A percentile compares a stretch with the other conserved stretches of the same genome.
Evolutionary conservation across 2,113 vertebrate genomes (phyloP).

Genomic region (Ifrita kowaldi): DNA sequence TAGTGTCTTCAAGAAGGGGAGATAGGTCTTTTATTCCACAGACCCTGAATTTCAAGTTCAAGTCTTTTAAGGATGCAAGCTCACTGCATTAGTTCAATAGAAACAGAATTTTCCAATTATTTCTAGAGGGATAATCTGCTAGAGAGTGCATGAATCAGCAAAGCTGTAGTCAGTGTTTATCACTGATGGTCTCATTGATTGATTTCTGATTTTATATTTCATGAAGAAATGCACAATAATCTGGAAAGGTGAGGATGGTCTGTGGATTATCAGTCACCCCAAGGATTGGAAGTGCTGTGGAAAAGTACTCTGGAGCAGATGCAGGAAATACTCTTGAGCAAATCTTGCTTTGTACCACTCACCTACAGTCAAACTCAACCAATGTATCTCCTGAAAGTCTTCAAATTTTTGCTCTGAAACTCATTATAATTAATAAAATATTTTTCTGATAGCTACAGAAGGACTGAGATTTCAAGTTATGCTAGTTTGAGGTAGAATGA

Average conservation of each 20-base stretch:
- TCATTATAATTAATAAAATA: neutral
- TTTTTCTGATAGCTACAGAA: neutral
- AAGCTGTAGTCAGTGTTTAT: neutral
- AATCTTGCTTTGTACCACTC: neutral
- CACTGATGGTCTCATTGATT: neutral
- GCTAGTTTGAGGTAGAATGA: neutral
- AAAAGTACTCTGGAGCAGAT: neutral
- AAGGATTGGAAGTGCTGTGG: neutral
- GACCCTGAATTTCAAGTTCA: conserved; percentile 12
- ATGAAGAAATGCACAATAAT: neutral
- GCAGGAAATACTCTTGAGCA: neutral
- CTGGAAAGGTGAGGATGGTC: neutral
- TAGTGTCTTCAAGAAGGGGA: conserved; percentile 30
- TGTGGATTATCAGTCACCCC: neutral
- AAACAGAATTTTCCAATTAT: neutral
- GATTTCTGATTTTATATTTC: neutral
- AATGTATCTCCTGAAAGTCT: neutral
- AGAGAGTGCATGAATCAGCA: neutral
- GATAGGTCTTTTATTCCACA: neutral
- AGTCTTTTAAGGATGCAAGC: neutral
- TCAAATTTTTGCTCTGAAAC: neutral
- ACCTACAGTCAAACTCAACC: neutral
- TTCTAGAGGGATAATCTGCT: neutral
- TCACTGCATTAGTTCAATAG: neutral
- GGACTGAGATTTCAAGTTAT: neutral